Base-by-base conservation (phyloP, 1,140 invertebrate species). In the Uloborus diversus region DNA sequence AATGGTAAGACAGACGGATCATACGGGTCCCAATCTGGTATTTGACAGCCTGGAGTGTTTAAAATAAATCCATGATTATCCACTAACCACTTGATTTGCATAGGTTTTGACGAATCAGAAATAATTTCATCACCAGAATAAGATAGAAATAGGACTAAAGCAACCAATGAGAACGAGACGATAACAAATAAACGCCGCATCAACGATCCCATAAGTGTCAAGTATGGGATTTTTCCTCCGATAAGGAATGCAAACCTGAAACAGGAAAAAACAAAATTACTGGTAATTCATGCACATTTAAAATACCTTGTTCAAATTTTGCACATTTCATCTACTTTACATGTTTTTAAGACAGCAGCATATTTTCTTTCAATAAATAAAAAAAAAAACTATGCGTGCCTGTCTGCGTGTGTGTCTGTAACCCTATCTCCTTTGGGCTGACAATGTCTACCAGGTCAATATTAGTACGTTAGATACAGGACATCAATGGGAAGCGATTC, bases 11-110 rank as follows among this genome's bases (percentile, higher is more conserved):
- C 90, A 23, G 91, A 90, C 11, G 88, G 85, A 78, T 95, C 92
- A 57, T 91, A 90, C 0, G 93, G 91, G 81, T 92, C 90, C 70
- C 95, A 89, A 7, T 90, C 90, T 1, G 94, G 93, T 82, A 96
- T 94, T 2, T 90, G 90, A 85, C 95, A 96, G 27, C 93, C 92
- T 1, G 90, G 86, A 82, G 90, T 93, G 86, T 90, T 91, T 1
- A 94, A 90, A 61, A 93, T 85, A 84, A 70, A 81, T 2, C 71
- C 80, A 27, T 69, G 76, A 25, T 61, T 42, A 11, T 69, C 65
- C 11, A 69, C 37, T 7, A 69, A 27, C 51, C 51, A 69, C 37
- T 69, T 79, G 7, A 79, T 30, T 30, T 68, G 76, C 2, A 61
- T 20, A n/a, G 33, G 64, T 57, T 65, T 66, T 9, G 73, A 37